Evolutionary conservation across 2,797 vertebrate species (phyloP).

Genomic region (Clarias laeviceps): DNA sequence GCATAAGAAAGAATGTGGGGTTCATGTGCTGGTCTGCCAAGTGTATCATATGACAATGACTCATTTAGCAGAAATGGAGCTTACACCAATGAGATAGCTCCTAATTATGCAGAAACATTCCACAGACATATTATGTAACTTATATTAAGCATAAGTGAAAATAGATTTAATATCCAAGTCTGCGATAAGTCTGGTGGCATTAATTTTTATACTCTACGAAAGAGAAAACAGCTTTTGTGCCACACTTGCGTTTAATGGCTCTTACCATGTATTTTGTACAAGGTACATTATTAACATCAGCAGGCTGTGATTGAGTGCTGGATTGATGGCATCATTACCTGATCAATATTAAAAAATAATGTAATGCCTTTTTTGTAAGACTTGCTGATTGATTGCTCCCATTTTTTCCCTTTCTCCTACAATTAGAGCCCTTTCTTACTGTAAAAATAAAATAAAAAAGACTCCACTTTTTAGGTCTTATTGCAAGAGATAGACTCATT

Average conservation of each 20-base stretch:
- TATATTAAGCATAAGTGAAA: constrained; percentile 15
- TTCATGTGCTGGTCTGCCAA: not conserved
- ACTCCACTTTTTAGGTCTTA: not conserved
- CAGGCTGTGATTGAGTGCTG: not conserved
- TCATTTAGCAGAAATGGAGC: constrained; percentile 14
- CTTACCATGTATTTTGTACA: not conserved
- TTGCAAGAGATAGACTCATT: not conserved
- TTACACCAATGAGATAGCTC: not conserved
- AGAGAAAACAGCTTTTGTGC: not conserved
- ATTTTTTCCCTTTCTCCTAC: not conserved
- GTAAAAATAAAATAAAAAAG: not conserved
- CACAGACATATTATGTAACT: constrained; percentile 11
- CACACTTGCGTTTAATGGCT: not conserved
- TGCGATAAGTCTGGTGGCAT: not conserved
- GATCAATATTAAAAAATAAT: not conserved
- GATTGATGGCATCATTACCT: not conserved
- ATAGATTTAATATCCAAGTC: not conserved
- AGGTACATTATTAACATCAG: not conserved
- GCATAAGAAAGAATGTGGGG: not conserved
- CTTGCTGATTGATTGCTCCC: not conserved
- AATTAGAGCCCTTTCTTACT: constrained; percentile 13
- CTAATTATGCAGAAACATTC: not conserved
- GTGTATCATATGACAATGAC: constrained; percentile 16
- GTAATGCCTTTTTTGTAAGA: not conserved
- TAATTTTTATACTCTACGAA: not conserved